A percentile compares a stretch with the other conserved stretches of the same genome.
phyloP scores from a whole-genome alignment of 2,797 vertebrate genomes.

The Euthynnus affinis region DNA sequence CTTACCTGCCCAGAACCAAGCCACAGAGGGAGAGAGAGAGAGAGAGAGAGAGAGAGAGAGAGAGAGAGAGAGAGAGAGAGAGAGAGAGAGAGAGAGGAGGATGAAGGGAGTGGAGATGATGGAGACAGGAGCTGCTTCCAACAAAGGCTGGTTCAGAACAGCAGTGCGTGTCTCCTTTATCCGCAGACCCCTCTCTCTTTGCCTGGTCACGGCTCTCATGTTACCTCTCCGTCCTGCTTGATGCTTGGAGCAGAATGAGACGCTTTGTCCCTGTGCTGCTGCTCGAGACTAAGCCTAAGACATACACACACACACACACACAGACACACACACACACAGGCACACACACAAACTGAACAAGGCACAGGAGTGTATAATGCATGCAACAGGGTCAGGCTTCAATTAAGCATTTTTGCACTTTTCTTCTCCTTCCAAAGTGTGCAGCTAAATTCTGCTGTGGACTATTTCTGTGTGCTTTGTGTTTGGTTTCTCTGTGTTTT shows the following conservation, averaged over 20 bases:
- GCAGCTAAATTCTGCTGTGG: neutral
- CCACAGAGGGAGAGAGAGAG: constrained; percentile 42
- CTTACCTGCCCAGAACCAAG: constrained; percentile 71
- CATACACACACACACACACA: constrained; percentile 31
- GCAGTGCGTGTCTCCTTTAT: constrained; percentile 70
- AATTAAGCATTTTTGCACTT: neutral
- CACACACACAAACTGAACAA: neutral
- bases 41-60: constrained; percentile 37
- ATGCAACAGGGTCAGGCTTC: neutral
- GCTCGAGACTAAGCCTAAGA: constrained; percentile 53
- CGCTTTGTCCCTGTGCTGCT: constrained; percentile 76
- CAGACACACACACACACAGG: constrained; percentile 31
- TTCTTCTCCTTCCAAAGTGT: neutral
- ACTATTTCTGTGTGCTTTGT: neutral
- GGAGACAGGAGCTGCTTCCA: constrained; percentile 49
- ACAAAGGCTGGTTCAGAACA: constrained; percentile 76
- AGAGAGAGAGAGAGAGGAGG: constrained; percentile 12
- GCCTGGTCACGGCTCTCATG: constrained; percentile 72
- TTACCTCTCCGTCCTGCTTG: constrained; percentile 73
- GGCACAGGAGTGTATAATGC: neutral
- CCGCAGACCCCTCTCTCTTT: constrained; percentile 61
- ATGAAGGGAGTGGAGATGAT: constrained; percentile 30
- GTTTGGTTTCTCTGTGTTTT: neutral
- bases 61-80: constrained; percentile 18
- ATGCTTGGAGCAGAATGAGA: constrained; percentile 78